Evolutionary conservation across 2,888 invertebrate genomes (phyloP), one percentile per base, ranked within the genome.

Genomic region (Andrena camellia): DNA sequence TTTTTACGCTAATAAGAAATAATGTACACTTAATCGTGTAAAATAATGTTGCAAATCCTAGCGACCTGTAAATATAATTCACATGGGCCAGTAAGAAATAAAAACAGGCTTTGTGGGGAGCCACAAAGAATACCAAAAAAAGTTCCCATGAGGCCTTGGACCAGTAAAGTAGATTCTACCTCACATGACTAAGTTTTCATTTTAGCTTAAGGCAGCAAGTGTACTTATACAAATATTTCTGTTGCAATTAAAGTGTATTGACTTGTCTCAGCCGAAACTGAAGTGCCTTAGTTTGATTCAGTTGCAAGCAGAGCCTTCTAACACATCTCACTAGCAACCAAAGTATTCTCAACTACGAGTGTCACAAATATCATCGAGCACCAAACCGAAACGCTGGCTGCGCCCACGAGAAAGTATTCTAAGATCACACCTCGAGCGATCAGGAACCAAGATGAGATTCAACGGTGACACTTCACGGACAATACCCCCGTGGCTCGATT

Each of bases 401-500:
- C 33, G 50, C 35, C 42, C 26, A 79, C 69, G 59, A 62, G 50
- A 60, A 76, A 76, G 50, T 50, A 63, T 66, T 52, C 29, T 17
- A 48, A 26, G 70, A 72, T 87, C 78, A 52, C 64, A 68, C 70
- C 75, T 62, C 50, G 23, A 10, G 31, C 71, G 63, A 68, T 76
- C 75, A 33, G 64, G 71, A 70, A 57, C 71, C 74, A 52, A 78
- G 84, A 80, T 60, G 80, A 80, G 81, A 85, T 81, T 72, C 69
- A 66, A 86, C 66, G 89, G 78, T 81, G 89, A 89, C 88, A 83
- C 83, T 82, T 69, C 59, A 68, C 70, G 84, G 84, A 87, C 89
- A 88, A 88, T 88, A 89, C 76, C 75, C 77, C 69, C n/a, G 60
- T 70, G 86, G 78, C 86, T 88, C 78, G 83, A 88, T 88, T 88